Evolutionary conservation across 2,888 invertebrate genomes (phyloP).

Genomic region (Drosophila peninsularis): DNA sequence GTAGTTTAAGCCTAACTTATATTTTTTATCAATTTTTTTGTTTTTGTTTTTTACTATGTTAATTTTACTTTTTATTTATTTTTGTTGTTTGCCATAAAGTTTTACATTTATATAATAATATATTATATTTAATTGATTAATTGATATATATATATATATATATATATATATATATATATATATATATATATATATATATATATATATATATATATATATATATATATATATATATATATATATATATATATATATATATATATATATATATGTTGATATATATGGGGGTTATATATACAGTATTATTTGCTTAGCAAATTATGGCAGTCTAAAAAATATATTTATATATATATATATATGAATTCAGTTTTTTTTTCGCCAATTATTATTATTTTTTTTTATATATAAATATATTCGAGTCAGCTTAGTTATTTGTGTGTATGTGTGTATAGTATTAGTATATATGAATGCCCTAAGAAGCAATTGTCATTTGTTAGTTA

Average conservation of each 20-base stretch:
- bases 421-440: slow-evolving; percentile 14
- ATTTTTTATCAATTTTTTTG: slow-evolving; percentile 26
- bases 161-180: slow-evolving; percentile 17
- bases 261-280: slow-evolving; percentile 19
- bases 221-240: slow-evolving; percentile 9
- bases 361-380: slow-evolving; percentile 22
- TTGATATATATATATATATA: slow-evolving; percentile 7
- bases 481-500: slow-evolving; percentile 59
- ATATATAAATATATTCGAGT: slow-evolving; percentile 28
- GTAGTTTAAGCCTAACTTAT: slow-evolving; percentile 27
- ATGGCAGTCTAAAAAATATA: slow-evolving; percentile 71
- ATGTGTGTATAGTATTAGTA: slow-evolving; percentile 26
- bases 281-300: slow-evolving; percentile 41
- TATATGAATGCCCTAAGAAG: slow-evolving; percentile 18
- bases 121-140: slow-evolving; percentile 57
- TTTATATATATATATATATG: slow-evolving; percentile 26
- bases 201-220: slow-evolving; percentile 13
- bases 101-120: slow-evolving; percentile 71
- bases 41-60: slow-evolving; percentile 36
- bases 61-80: slow-evolving; percentile 39
- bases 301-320: slow-evolving; percentile 80
- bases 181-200: slow-evolving; percentile 5
- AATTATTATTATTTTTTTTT: slow-evolving; percentile 17
- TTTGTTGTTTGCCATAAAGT: slow-evolving; percentile 44
- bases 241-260: too few species aligned